Evolutionary conservation across 1,140 invertebrate species (phyloP), one percentile per base, ranked within the genome.

Genomic region (Holotrichia oblita): DNA sequence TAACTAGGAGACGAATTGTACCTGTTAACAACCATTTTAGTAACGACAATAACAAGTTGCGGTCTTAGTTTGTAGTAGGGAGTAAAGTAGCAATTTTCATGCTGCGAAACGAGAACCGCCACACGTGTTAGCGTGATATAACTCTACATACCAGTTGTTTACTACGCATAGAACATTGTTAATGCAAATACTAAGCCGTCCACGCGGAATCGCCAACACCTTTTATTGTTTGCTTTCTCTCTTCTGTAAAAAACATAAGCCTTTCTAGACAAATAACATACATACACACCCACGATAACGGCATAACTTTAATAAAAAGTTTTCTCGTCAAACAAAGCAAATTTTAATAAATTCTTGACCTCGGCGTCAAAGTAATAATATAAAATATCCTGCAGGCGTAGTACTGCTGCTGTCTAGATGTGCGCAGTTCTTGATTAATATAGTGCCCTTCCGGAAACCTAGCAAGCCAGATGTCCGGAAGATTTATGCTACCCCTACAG

Each of bases 391-490:
- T 76, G 41, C 73, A 42, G 75, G 75, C 41, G 40, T 27, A 41
- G 75, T 55, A 42, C 48, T 10, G 41, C 41, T 27, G 75, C 27
- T 9, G 75, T 76, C 42, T 76, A 76, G 75, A 76, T 55, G 41
- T 74, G 75, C 75, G 41, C 41, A 34, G 41, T 55, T 55, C 75
- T 55, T 76, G 75, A 76, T 76, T 76, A 76, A 76, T 76, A 76
- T 76, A 76, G 42, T 76, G 75, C 75, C 75, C 73, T 42, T 76
- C 75, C 75, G 75, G 75, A 76, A 76, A 76, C 75, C 75, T 76
- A 48, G 75, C 22, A 76, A 55, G 44, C 75, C 75, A 76, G 75
- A 76, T 76, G 75, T 76, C 75, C 44, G 44, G 44, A 76, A 44
- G 75, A 76, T 76, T 76, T 76, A 76, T 76, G 44, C 44, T 69